Conservation (phyloP, 2,113 vertebrate species). For the Sclerurus mexicanus region DNA sequence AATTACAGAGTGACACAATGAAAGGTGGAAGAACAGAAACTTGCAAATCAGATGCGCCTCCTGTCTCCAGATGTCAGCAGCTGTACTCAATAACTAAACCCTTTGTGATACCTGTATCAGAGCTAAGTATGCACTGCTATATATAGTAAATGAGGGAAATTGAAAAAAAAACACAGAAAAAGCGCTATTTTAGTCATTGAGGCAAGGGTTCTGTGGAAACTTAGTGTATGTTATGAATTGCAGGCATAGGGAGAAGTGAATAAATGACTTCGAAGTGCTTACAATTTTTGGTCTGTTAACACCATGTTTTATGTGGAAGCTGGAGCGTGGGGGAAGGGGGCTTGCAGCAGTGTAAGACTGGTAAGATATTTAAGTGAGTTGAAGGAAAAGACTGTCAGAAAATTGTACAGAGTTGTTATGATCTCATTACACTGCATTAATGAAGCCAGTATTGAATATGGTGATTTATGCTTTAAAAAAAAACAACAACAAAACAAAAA, state of each 20-base stretch:
- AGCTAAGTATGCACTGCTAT: not conserved
- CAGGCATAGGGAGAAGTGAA: not conserved
- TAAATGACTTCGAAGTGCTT: not conserved
- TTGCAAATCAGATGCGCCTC: not conserved
- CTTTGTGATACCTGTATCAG: not conserved
- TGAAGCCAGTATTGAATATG: not conserved
- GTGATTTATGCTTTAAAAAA: too few species aligned
- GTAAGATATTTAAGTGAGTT: not conserved
- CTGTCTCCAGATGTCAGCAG: not conserved
- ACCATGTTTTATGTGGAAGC: fast-evolving
- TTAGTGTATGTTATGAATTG: not conserved
- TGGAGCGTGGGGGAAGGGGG: not conserved
- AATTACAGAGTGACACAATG: not conserved
- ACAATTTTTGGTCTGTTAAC: not conserved
- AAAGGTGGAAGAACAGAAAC: not conserved
- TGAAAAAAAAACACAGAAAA: not conserved
- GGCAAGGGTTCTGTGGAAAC: not conserved
- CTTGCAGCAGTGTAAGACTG: not conserved
- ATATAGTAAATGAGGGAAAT: not conserved
- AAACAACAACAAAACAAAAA: not conserved
- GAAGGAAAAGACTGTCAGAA: not conserved
- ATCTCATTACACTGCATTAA: not conserved
- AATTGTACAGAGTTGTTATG: not conserved
- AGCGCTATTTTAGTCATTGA: not conserved
- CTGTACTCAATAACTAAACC: not conserved